Evolutionary conservation across 2,888 invertebrate species (phyloP).

Genomic region (Habroteleia sp.): DNA sequence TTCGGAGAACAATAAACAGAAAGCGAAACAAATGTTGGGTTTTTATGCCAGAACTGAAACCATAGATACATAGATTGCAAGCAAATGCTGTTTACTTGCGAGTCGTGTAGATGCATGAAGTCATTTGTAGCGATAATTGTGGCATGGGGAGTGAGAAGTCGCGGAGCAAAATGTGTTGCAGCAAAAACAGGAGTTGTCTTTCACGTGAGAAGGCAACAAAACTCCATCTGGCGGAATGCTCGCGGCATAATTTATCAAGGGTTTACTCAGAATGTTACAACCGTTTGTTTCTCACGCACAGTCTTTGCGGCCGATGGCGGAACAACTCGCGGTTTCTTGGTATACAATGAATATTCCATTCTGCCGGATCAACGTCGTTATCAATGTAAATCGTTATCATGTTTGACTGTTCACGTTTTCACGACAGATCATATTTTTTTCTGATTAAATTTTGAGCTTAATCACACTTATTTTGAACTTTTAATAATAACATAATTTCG

Average conservation of each 20-base stretch:
- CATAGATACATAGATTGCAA: neutral
- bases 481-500: too few species aligned
- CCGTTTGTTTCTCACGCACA: slow-evolving; percentile 63
- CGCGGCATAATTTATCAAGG: slow-evolving; percentile 69
- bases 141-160: slow-evolving; percentile 33
- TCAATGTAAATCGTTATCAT: slow-evolving; percentile 56
- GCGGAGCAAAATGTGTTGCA: slow-evolving; percentile 40
- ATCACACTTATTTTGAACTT: too few species aligned
- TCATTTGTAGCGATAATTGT: slow-evolving; percentile 59
- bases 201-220: slow-evolving; percentile 49
- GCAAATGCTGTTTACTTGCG: slow-evolving; percentile 2
- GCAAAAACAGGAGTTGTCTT: slow-evolving; percentile 50
- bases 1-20: slow-evolving; percentile 5
- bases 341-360: slow-evolving; percentile 58
- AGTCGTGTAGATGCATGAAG: slow-evolving; percentile 34
- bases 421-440: slow-evolving; percentile 10
- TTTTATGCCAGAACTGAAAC: slow-evolving; percentile 21
- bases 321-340: slow-evolving; percentile 59
- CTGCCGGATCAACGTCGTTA: slow-evolving; percentile 53
- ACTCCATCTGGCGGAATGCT: slow-evolving; percentile 65
- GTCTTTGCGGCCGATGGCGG: slow-evolving; percentile 50
- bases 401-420: slow-evolving; percentile 26
- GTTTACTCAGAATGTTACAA: slow-evolving; percentile 62
- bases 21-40: slow-evolving; percentile 26
- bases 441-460: too few species aligned